phyloP scores from a whole-genome alignment of 2,888 invertebrate genomes.

The Steinernema hermaphroditum region DNA sequence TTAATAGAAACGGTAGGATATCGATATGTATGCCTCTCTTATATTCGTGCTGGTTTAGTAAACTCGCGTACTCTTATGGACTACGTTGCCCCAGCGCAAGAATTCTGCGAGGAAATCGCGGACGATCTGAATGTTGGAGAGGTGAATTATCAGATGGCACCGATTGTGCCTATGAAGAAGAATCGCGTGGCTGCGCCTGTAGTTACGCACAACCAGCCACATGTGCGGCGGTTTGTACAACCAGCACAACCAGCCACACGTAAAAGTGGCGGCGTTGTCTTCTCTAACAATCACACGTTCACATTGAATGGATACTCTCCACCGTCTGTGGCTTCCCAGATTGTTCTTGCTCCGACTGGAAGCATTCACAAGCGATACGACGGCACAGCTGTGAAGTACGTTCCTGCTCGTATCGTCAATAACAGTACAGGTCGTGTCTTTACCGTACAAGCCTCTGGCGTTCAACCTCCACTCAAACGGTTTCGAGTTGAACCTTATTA shows the following conservation, averaged over 20 bases:
- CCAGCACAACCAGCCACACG: background rate
- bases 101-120: background rate
- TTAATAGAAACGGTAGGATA: background rate
- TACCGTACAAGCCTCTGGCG: background rate
- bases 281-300: background rate
- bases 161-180: background rate
- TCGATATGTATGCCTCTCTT: background rate
- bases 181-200: background rate
- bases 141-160: background rate
- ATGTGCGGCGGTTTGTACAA: background rate
- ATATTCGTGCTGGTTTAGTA: background rate
- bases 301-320: background rate
- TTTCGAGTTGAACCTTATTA: slow-evolving; percentile 1
- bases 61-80: slow-evolving; percentile 10
- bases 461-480: background rate
- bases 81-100: background rate
- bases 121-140: background rate
- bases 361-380: background rate
- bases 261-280: background rate
- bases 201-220: background rate
- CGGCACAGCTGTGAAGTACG: background rate
- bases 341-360: background rate
- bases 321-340: background rate
- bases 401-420: slow-evolving; percentile 3
- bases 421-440: background rate